Evolutionary conservation across 2,888 invertebrate species (phyloP).

Genomic region (Pediacus dermestoides): DNA sequence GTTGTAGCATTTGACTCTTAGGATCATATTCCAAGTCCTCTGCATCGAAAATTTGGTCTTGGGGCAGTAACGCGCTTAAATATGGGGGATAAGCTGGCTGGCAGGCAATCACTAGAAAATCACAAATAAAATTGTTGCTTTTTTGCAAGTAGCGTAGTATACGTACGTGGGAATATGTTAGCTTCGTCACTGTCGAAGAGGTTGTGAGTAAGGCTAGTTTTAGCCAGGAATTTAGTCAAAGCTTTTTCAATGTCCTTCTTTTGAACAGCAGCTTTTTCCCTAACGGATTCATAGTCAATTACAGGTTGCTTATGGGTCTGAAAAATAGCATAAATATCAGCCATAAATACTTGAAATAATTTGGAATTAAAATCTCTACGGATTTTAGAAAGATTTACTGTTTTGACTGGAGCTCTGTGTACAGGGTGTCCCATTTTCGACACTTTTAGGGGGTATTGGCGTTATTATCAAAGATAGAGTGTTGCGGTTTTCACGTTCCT

Average conservation of each 20-base stretch:
- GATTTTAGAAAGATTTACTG: conserved; percentile 7
- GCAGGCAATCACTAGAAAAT: conserved; percentile 83
- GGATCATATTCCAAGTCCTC: conserved; percentile 77
- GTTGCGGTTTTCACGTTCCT: too few species aligned
- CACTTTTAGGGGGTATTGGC: too few species aligned
- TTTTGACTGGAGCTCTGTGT: conserved; percentile 3
- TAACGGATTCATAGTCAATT: conserved; percentile 92
- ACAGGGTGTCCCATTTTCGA: too few species aligned
- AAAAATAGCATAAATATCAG: background rate
- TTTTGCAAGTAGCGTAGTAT: conserved; percentile 9
- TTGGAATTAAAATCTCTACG: conserved; percentile 17
- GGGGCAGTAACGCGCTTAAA: conserved; percentile 79
- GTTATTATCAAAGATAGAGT: too few species aligned
- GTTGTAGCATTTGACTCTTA: conserved; percentile 50
- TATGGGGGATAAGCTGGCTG: conserved; percentile 80
- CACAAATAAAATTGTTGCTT: conserved; percentile 2
- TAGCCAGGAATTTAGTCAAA: conserved; percentile 87
- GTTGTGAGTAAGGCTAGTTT: conserved; percentile 85
- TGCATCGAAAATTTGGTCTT: conserved; percentile 92
- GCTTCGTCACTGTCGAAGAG: conserved; percentile 87
- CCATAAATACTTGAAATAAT: conserved; percentile 26
- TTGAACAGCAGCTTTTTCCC: conserved; percentile 91
- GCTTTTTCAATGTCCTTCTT: conserved; percentile 92
- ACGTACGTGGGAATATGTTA: conserved; percentile 81
- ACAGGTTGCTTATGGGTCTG: conserved; percentile 94